phyloP scores from a whole-genome alignment of 2,888 invertebrate genomes.

The Disparrhopalites patrizii region DNA sequence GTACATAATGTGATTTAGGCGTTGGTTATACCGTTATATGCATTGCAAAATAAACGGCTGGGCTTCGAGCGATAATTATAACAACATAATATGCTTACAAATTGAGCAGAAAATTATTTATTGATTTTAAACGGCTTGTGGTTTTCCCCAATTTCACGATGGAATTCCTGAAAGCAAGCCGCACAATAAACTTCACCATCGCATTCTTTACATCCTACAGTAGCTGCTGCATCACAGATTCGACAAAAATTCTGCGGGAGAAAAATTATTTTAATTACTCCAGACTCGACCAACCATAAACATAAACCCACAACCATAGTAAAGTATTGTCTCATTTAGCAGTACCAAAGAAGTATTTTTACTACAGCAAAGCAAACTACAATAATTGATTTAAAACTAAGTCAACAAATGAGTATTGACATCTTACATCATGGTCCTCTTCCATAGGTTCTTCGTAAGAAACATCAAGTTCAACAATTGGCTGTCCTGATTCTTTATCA shows the following conservation, averaged over 20 bases:
- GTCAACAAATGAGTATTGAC: too few species aligned
- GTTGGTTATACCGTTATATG: too few species aligned
- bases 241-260: conserved; percentile 69
- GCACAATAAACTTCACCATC: conserved; percentile 74
- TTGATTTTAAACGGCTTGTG: conserved; percentile 32
- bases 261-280: conserved; percentile 21
- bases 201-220: conserved; percentile 70
- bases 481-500: conserved; percentile 48
- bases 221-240: conserved; percentile 73
- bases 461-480: conserved; percentile 28
- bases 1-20: too few species aligned
- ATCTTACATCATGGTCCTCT: conserved; percentile 32
- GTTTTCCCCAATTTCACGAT: conserved; percentile 54
- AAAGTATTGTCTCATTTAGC: too few species aligned
- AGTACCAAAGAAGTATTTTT: too few species aligned
- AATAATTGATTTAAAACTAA: neutral
- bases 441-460: conserved; percentile 21
- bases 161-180: conserved; percentile 68
- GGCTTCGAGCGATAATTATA: too few species aligned
- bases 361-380: conserved; percentile 14
- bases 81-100: too few species aligned
- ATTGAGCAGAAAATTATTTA: neutral
- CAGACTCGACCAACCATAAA: too few species aligned
- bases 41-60: too few species aligned
- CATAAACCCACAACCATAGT: too few species aligned